Evolutionary conservation across 1,140 invertebrate species (phyloP).

Genomic region (Drosophila pandora): DNA sequence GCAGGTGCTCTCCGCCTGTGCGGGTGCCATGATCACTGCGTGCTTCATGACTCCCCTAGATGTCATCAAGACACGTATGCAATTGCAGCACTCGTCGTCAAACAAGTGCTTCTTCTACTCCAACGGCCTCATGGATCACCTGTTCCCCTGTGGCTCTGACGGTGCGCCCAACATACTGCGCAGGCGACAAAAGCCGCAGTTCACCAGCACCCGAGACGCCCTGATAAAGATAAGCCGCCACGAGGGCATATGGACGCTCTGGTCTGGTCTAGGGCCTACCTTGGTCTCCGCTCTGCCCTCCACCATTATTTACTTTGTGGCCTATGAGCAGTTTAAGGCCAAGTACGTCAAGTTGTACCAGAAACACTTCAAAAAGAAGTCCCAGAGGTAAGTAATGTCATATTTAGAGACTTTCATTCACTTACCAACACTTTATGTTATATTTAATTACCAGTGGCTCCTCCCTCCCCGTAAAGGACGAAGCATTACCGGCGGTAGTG

Average conservation of each 20-base stretch:
- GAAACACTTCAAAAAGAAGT: conserved; percentile 14
- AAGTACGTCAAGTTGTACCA: conserved; percentile 86
- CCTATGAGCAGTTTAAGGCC: conserved; percentile 95
- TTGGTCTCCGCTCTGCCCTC: conserved; percentile 97
- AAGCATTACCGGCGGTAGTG: conserved; percentile 87
- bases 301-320: conserved; percentile 98
- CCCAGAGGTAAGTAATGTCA: background rate
- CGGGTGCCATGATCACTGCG: conserved; percentile 95
- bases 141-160: conserved; percentile 91
- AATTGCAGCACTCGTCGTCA: conserved; percentile 92
- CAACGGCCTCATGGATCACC: conserved; percentile 99
- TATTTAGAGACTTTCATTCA: too few species aligned
- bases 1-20: conserved; percentile 95
- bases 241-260: conserved; percentile 96
- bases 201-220: conserved; percentile 97
- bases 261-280: conserved; percentile 98
- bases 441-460: background rate
- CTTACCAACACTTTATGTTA: background rate
- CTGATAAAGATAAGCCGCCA: conserved; percentile 94
- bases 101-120: conserved; percentile 98
- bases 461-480: background rate
- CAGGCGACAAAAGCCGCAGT: conserved; percentile 88
- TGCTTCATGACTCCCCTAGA: conserved; percentile 97
- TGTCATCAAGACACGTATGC: conserved; percentile 99
- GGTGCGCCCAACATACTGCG: conserved; percentile 59